Evolutionary conservation across 2,888 invertebrate species (phyloP).

Genomic region (Cabera pusaria): DNA sequence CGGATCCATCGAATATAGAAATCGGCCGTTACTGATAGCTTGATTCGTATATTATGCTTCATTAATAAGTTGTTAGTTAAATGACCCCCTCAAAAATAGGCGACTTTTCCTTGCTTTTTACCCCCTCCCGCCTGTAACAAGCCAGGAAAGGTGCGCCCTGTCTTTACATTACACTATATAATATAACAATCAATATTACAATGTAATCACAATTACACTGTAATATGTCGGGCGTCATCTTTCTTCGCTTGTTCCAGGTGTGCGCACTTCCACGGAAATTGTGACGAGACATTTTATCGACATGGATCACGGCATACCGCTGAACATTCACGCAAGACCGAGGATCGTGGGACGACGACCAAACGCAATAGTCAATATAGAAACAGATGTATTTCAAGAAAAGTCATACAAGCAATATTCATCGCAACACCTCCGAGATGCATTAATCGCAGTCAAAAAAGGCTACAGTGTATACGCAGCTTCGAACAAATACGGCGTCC

Average conservation of each 20-base stretch:
- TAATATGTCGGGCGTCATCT: constrained; percentile 25
- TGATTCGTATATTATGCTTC: too few relatives aligned
- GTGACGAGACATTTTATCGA: constrained; percentile 78
- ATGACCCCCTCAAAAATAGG: constrained; percentile 33
- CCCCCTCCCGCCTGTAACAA: constrained; percentile 63
- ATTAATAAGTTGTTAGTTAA: too few relatives aligned
- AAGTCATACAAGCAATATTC: constrained; percentile 80
- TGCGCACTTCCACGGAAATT: constrained; percentile 74
- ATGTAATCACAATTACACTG: too few relatives aligned
- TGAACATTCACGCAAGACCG: constrained; percentile 72
- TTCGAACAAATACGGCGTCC: constrained; percentile 81
- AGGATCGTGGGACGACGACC: constrained; percentile 70
- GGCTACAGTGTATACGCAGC: constrained; percentile 82
- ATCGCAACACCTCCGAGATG: constrained; percentile 74
- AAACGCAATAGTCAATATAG: constrained; percentile 73
- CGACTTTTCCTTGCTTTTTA: constrained; percentile 80
- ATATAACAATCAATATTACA: constrained; percentile 5
- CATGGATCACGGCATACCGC: constrained; percentile 71
- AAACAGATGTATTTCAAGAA: constrained; percentile 77
- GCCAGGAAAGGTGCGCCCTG: constrained; percentile 78
- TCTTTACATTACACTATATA: constrained; percentile 32
- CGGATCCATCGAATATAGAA: too few relatives aligned
- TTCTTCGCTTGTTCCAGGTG: constrained; percentile 79
- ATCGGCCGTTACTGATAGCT: too few relatives aligned
- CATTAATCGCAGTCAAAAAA: constrained; percentile 76